Conservation (phyloP, 2,888 invertebrate genomes). For the Conomelus anceps region DNA sequence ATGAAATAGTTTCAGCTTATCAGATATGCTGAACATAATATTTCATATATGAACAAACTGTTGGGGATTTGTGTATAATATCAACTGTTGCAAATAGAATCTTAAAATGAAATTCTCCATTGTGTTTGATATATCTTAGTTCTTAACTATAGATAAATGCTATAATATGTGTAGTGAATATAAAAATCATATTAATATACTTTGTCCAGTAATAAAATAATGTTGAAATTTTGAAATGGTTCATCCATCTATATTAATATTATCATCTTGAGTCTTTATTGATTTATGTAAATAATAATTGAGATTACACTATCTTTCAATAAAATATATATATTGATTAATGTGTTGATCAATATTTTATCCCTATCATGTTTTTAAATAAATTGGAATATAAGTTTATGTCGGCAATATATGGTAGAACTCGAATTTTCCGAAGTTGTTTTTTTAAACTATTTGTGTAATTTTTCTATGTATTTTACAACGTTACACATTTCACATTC, state of each 20-base stretch:
- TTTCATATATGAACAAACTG: neutral
- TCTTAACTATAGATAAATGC: neutral
- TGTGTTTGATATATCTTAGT: neutral
- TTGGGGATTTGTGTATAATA: neutral
- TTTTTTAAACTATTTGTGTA: no score
- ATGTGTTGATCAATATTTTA: neutral
- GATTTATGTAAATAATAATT: neutral
- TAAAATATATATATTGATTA: neutral
- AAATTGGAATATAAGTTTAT: no score
- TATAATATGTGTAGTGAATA: neutral
- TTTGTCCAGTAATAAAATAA: neutral
- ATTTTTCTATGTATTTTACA: no score
- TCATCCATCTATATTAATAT: neutral
- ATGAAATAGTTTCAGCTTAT: neutral
- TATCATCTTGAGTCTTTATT: neutral
- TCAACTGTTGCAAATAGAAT: neutral
- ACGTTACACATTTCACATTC: no score
- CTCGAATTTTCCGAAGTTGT: no score
- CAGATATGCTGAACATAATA: neutral
- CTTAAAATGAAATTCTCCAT: neutral
- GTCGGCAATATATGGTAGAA: no score
- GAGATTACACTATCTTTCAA: neutral
- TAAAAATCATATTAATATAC: neutral
- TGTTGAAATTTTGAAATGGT: neutral
- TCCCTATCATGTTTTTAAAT: neutral